These are phyloP conservation scores for Tetranychus cinnabarinus DNA, from an alignment of 1,140 invertebrate species.

Conservation along the genomic window DNA sequence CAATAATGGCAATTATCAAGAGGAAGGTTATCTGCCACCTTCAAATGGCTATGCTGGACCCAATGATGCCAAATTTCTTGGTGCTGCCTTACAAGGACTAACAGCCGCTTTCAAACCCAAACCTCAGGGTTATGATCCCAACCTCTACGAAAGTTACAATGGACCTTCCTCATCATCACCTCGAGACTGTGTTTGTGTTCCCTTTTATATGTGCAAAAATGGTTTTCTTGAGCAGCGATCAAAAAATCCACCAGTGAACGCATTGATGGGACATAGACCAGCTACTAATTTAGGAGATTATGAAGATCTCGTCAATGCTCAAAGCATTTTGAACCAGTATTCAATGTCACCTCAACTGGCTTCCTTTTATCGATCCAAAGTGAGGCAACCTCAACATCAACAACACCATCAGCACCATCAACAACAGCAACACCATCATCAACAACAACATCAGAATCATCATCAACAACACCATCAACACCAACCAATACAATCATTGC, in stretches of 20 bases:
- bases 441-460: background rate
- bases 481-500: background rate
- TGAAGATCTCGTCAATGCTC: background rate
- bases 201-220: conserved; percentile 16
- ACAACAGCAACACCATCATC: background rate
- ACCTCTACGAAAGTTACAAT: background rate
- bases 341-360: background rate
- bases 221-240: conserved; percentile 10
- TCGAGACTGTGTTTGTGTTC: conserved; percentile 15
- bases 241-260: background rate
- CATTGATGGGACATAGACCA: background rate
- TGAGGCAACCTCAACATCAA: background rate
- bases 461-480: background rate
- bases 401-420: background rate
- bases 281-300: background rate
- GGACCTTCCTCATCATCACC: background rate
- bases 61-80: conserved; percentile 5
- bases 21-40: too few species aligned
- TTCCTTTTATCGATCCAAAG: background rate
- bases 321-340: background rate
- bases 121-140: background rate
- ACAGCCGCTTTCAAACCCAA: background rate
- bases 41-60: background rate
- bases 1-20: too few species aligned
- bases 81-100: conserved; percentile 6